Percentiles rank a stretch among this genome's conserved stretches.
phyloP scores from a whole-genome alignment of 1,140 invertebrate genomes.

The Philotrypesis tridentata region DNA sequence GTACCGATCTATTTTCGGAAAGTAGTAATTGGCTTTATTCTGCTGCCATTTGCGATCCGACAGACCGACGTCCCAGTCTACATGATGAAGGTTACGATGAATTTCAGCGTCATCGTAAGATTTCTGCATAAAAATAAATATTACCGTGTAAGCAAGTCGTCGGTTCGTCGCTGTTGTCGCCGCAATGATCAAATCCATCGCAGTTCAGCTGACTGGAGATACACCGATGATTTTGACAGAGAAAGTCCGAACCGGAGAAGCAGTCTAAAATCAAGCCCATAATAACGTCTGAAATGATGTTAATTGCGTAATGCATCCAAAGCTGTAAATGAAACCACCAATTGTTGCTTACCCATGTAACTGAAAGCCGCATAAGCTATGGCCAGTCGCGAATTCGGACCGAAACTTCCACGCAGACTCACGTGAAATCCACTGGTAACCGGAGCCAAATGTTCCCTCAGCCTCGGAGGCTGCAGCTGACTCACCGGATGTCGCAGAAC shows the following conservation, averaged over 20 bases:
- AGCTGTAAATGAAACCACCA: too few relatives aligned
- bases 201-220: conserved; percentile 84
- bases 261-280: conserved; percentile 74
- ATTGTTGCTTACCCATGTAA: conserved; percentile 75
- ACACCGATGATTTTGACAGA: conserved; percentile 86
- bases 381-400: conserved; percentile 78
- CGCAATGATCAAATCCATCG: conserved; percentile 89
- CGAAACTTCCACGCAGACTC: conserved; percentile 79
- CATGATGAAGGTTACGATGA: background rate
- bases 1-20: conserved; percentile 81
- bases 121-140: background rate
- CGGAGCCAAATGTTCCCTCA: conserved; percentile 77
- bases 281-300: background rate
- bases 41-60: conserved; percentile 79
- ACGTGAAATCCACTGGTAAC: conserved; percentile 82
- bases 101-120: too few relatives aligned
- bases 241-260: conserved; percentile 79
- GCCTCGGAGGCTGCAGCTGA: conserved; percentile 71
- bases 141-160: conserved; percentile 74
- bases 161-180: conserved; percentile 86
- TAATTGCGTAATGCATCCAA: too few relatives aligned
- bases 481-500: conserved; percentile 74
- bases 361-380: conserved; percentile 85
- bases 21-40: conserved; percentile 84
- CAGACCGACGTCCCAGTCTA: conserved; percentile 75